Conservation (phyloP, 2,797 vertebrate species). For the Chiroxiphia lanceolata region DNA sequence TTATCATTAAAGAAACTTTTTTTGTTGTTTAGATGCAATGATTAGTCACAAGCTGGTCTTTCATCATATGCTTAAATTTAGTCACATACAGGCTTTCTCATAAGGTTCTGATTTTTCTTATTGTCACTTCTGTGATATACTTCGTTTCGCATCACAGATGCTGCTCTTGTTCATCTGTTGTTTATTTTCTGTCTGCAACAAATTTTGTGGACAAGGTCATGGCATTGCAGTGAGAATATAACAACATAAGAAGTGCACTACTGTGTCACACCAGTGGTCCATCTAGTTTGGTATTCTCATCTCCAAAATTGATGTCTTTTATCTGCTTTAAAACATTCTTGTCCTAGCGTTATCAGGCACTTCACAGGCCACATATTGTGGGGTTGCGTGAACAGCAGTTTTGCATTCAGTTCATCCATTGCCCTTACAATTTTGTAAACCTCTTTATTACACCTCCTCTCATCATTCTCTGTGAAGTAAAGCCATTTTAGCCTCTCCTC, state of each 20-base stretch:
- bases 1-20: neutral
- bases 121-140: constrained; percentile 43
- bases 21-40: neutral
- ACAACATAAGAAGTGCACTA: neutral
- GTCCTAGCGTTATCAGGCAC: neutral
- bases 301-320: neutral
- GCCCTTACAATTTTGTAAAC: neutral
- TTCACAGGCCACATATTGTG: neutral
- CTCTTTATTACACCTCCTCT: neutral
- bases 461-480: neutral
- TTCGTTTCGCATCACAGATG: constrained; percentile 4
- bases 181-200: constrained; percentile 35
- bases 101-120: constrained; percentile 48
- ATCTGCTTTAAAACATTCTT: constrained; percentile 1
- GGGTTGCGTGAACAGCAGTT: neutral
- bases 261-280: neutral
- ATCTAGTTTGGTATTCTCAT: neutral
- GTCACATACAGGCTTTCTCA: constrained; percentile 17
- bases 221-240: constrained; percentile 6
- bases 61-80: constrained; percentile 44
- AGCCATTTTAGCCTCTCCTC: neutral
- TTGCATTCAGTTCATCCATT: neutral
- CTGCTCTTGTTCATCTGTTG: constrained; percentile 34
- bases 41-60: constrained; percentile 40
- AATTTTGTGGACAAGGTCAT: neutral